Base-by-base conservation (phyloP, 1,140 invertebrate genomes). In the Micrasema longulum region DNA sequence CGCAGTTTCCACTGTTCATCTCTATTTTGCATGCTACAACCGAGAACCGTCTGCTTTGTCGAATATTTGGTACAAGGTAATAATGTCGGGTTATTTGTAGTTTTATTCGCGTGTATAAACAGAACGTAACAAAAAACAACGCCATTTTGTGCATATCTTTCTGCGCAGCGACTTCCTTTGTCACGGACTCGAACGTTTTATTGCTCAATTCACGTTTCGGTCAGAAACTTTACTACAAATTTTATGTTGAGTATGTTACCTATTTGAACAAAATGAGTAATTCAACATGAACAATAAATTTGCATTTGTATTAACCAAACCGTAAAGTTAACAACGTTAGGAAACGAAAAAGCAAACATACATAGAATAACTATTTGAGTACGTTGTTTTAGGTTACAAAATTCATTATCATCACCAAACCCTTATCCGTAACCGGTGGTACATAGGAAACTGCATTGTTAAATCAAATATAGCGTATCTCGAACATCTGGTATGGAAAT, bases 31-130 rank as follows among this genome's bases (percentile, higher is more conserved):
- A 60, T 60, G 55, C 55, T 38, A 6, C 7, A 31, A 31, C 26
- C 43, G n/a, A 20, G 16, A 38, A 60, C 55, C 55, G 55, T 60
- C 55, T 60, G 55, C 36, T 60, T 60, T 60, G 55, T 60, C 36
- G 35, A 60, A 60, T 60, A 60, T 60, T 60, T 60, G 55, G 55
- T 20, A 60, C 55, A 60, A 60, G 55, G 55, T 22, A 60, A 60
- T 60, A 60, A 60, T 35, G 36, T 35, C 14, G 16, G 55, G 16
- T 3, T 60, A 18, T 60, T 60, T 41, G 35, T 22, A 20, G 55
- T 60, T 60, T 60, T 60, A 60, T 60, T 60, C 16, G 11, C 55
- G 35, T 22, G 18, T 18, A 16, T 22, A 14, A 60, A 60, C 22
- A 60, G 22, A 43, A 38, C 41, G 22, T 18, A 36, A 26, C 50